Base-by-base conservation (phyloP, 1,140 invertebrate genomes). In the Zaprionus africanus region DNA sequence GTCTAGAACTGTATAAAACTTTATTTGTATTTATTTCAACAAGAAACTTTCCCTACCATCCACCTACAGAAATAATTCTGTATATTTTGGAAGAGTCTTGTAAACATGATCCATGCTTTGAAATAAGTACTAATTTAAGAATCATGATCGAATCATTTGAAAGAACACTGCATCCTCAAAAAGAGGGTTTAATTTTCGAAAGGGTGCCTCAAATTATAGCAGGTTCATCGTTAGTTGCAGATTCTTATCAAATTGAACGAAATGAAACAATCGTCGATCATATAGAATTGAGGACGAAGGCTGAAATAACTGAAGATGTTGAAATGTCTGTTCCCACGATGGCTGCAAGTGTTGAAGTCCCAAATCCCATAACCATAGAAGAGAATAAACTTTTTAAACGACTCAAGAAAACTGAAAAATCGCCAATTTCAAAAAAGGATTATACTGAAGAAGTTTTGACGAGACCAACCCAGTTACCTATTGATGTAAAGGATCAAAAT, bases 111-210 rank as follows among this genome's bases (percentile, higher is more conserved):
- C 43, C 43, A 38, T 53, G 31, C n/a, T 43, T 22, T 59, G 36
- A 66, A 51, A 34, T 84, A 24, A 61, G 67, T 1, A n/a, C n/a
- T 26, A 43, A 12, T 36, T 46, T n/a, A 5, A 58, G 51, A 43
- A 24, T 31, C 28, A 38, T 76, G 43, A 59, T 64, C 5, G 41
- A 61, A 24, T 22, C 17, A 15, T 9, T 69, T 15, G 81, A 83
- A 68, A 41, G 36, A 17, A 58, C 26, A 0, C 12, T 84, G n/a
- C 81, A 83, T 53, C 61, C 77, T 17, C 67, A 83, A 43, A 84
- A 62, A 38, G 69, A 63, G 4, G 38, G 49, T 51, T 46, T 84
- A n/a, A 36, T 19, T 19, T 68, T 82, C 43, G 49, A 61, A 38
- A 2, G 49, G 22, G 7, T 41, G 5, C 5, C 17, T 17, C 19